phyloP scores from a whole-genome alignment of 2,797 vertebrate species.

The Acrossocheilus wenchowensis region DNA sequence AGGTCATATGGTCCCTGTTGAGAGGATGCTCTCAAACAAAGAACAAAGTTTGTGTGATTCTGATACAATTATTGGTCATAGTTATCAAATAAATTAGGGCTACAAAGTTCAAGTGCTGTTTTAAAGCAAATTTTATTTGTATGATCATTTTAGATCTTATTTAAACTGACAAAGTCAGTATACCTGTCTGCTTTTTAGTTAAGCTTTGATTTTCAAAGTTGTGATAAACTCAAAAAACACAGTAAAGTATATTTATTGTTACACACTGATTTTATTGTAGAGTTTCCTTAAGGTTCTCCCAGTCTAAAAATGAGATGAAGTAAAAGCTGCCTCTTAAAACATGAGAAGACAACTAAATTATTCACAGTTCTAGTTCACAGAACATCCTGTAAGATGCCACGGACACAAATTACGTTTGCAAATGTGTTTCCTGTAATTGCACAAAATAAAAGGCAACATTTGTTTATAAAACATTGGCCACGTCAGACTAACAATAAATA shows the following conservation, averaged over 20 bases:
- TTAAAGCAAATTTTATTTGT: background rate
- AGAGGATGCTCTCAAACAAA: slow-evolving; percentile 39
- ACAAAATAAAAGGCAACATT: slow-evolving; percentile 38
- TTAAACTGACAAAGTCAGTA: background rate
- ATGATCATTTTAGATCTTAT: no score
- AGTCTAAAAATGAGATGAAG: background rate
- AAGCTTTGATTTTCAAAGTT: background rate
- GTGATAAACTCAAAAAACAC: background rate
- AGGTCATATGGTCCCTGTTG: slow-evolving; percentile 50
- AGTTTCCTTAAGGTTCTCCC: background rate
- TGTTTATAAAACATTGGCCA: background rate
- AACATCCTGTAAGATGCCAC: slow-evolving; percentile 15
- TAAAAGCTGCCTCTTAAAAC: slow-evolving; percentile 31
- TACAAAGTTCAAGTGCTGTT: background rate
- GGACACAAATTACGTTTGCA: background rate
- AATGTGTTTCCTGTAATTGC: slow-evolving; percentile 11
- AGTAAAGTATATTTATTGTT: background rate
- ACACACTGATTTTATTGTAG: slow-evolving; percentile 14
- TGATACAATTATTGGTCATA: background rate
- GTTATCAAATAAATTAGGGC: background rate
- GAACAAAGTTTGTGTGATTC: slow-evolving; percentile 12
- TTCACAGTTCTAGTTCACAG: slow-evolving; percentile 38
- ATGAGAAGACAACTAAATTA: slow-evolving; percentile 11
- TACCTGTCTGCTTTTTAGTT: background rate
- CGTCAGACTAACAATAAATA: slow-evolving; percentile 6